Percentiles rank a stretch among this genome's conserved stretches.
These are phyloP conservation scores for Nannobrachium achirus DNA, from an alignment of 2,113 vertebrate species.

Conservation along the genomic window DNA sequence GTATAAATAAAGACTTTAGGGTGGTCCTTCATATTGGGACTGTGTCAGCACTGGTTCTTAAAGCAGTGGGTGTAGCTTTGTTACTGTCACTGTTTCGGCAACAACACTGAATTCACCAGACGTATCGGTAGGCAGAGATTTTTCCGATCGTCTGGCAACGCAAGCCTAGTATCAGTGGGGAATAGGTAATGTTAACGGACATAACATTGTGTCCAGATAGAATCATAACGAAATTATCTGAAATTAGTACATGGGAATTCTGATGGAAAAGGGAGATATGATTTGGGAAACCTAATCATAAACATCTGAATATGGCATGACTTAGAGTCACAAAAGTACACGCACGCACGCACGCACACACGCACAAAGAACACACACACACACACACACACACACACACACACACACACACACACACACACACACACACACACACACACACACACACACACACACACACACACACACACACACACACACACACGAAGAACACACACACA, in stretches of 20 bases:
- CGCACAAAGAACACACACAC: constrained; percentile 15
- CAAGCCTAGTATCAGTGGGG: too few relatives aligned
- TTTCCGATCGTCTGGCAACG: too few relatives aligned
- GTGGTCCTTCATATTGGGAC: too few relatives aligned
- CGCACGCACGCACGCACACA: constrained; percentile 1
- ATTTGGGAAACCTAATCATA: constrained; percentile 12
- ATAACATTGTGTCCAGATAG: constrained; percentile 53
- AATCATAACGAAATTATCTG: neutral
- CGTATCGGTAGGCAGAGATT: too few relatives aligned
- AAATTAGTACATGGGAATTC: constrained; percentile 49
- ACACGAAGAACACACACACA: constrained; percentile 15
- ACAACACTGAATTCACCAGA: too few relatives aligned
- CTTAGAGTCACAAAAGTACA: neutral
- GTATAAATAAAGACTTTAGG: too few relatives aligned
- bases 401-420: neutral
- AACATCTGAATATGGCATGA: neutral
- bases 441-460: constrained; percentile 17
- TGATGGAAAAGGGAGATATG: constrained; percentile 38
- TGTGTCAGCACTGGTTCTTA: too few relatives aligned
- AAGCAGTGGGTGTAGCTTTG: too few relatives aligned
- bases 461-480: constrained; percentile 5
- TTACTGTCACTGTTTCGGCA: too few relatives aligned
- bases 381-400: neutral
- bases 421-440: constrained; percentile 7
- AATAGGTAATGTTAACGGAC: constrained; percentile 2